Evolutionary conservation across 53 echinoderm and acorn worm species (phyloP).

Genomic region (Echinometra lucunter): DNA sequence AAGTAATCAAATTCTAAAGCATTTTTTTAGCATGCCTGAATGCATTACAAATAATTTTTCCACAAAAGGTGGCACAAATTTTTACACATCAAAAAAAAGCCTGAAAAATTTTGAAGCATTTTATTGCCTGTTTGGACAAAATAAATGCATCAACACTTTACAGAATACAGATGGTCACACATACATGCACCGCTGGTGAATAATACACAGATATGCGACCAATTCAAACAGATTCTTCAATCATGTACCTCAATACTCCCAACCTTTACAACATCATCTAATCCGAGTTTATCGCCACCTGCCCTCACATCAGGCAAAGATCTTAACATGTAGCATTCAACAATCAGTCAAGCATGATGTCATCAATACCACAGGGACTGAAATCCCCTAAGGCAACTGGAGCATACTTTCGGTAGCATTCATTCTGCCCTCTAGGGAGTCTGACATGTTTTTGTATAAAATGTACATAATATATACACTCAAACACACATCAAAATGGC

Average conservation of each 20-base stretch:
- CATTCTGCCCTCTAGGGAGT: too few species aligned
- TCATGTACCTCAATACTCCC: background rate
- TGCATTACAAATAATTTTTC: background rate
- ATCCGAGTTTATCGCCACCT: slow-evolving; percentile 41
- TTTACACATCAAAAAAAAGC: background rate
- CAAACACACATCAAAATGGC: too few species aligned
- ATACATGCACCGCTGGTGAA: background rate
- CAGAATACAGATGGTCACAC: slow-evolving; percentile 9
- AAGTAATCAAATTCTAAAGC: background rate
- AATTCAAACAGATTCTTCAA: background rate
- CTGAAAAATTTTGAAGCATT: background rate
- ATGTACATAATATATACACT: too few species aligned
- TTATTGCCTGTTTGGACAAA: background rate
- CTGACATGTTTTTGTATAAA: too few species aligned
- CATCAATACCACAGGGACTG: background rate
- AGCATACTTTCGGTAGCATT: background rate
- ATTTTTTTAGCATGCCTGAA: background rate
- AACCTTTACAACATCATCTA: slow-evolving; percentile 20
- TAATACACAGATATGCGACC: background rate
- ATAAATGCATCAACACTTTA: slow-evolving; percentile 14
- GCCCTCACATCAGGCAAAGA: background rate
- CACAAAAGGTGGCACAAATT: background rate
- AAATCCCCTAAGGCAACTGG: background rate
- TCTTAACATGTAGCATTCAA: slow-evolving; percentile 3
- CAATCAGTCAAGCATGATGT: slow-evolving; percentile 24